These are phyloP conservation scores for Tautogolabrus adspersus DNA, from an alignment of 2,113 vertebrate genomes.

Conservation along the genomic window DNA sequence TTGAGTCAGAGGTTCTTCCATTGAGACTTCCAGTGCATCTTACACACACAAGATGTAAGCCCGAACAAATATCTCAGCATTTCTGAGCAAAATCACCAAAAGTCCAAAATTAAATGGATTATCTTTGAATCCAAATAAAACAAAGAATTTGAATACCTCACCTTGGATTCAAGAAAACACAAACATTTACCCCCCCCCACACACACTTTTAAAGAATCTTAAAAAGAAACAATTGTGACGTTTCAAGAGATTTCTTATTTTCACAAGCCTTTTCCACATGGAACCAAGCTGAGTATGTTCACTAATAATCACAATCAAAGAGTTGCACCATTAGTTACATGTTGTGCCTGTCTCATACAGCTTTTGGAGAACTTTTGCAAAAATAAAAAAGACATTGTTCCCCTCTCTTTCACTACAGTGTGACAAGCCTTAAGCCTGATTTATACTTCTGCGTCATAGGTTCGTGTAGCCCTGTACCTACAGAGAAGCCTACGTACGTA, in stretches of 20 bases:
- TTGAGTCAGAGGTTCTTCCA: not conserved
- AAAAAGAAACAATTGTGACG: not conserved
- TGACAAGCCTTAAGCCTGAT: no score
- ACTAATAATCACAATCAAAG: conserved; percentile 68
- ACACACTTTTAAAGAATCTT: not conserved
- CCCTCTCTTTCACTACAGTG: no score
- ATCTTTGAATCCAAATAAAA: not conserved
- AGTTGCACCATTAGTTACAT: conserved; percentile 65
- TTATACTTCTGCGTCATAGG: no score
- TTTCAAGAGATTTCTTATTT: conserved; percentile 7
- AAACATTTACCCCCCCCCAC: no score
- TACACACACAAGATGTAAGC: not conserved
- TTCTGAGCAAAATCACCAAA: not conserved
- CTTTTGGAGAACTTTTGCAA: not conserved
- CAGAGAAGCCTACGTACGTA: no score
- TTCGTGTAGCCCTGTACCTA: no score
- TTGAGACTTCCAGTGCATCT: not conserved
- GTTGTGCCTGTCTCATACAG: conserved; percentile 1
- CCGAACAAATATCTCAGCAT: not conserved
- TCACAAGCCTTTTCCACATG: conserved; percentile 69
- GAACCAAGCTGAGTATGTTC: conserved; percentile 59
- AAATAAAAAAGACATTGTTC: not conserved
- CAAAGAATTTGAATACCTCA: not conserved
- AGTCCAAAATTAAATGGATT: not conserved
- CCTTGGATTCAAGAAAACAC: not conserved